Conservation (phyloP, 1,140 invertebrate species). For the Drosophila lini region DNA sequence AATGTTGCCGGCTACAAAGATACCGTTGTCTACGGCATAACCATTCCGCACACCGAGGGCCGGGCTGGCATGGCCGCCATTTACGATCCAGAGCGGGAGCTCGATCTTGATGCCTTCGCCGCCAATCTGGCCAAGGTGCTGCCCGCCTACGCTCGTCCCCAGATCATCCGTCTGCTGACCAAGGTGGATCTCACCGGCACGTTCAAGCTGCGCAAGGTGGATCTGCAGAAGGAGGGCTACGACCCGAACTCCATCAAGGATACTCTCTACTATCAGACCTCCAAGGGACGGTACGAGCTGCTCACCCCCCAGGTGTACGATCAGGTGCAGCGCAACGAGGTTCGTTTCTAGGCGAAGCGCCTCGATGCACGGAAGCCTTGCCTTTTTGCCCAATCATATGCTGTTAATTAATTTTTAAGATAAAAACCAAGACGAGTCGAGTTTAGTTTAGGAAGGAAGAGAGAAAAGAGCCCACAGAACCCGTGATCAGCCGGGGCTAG, state of each 20-base stretch:
- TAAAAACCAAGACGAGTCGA: conserved; percentile 12
- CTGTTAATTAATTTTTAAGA: conserved; percentile 81
- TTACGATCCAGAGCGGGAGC: conserved; percentile 89
- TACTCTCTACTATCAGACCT: conserved; percentile 89
- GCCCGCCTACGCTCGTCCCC: conserved; percentile 94
- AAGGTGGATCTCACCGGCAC: conserved; percentile 96
- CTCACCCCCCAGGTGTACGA: conserved; percentile 87
- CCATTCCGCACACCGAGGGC: conserved; percentile 93
- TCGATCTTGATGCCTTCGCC: conserved; percentile 89
- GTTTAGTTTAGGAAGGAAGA: conserved; percentile 24
- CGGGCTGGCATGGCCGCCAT: conserved; percentile 98
- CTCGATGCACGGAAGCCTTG: conserved; percentile 16
- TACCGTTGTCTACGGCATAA: conserved; percentile 94
- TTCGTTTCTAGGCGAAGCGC: conserved; percentile 55
- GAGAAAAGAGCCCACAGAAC: background rate
- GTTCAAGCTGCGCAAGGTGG: conserved; percentile 96
- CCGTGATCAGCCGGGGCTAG: conserved; percentile 5
- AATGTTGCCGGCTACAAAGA: conserved; percentile 94
- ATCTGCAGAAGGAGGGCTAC: conserved; percentile 96
- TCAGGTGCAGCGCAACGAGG: conserved; percentile 85
- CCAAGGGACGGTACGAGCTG: conserved; percentile 84
- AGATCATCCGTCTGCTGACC: conserved; percentile 93
- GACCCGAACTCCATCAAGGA: conserved; percentile 92
- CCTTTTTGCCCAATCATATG: conserved; percentile 63
- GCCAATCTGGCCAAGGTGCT: conserved; percentile 89